Conservation (phyloP, 1,140 invertebrate species). For the Octopus bimaculoides region DNA sequence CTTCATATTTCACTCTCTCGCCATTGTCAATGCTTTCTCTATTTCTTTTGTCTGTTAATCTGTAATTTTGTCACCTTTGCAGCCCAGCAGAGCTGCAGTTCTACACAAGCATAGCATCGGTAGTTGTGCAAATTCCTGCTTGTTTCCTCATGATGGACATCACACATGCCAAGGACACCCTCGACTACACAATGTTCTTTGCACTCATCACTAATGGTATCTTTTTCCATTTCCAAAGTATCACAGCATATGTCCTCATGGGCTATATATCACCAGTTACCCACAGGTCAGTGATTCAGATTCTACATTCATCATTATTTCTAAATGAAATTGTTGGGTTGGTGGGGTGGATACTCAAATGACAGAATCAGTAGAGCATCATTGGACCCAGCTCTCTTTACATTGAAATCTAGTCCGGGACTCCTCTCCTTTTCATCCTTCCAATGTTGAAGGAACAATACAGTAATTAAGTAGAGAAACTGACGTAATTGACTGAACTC, state of each 20-base stretch:
- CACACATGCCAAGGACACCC: constrained; percentile 50
- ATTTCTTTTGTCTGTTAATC: constrained; percentile 8
- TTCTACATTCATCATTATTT: no score
- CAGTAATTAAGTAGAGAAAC: no score
- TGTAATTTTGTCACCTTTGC: constrained; percentile 25
- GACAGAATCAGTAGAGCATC: no score
- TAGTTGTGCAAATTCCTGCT: constrained; percentile 77
- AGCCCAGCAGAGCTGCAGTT: constrained; percentile 85
- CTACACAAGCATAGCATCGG: constrained; percentile 77
- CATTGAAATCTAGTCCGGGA: no score
- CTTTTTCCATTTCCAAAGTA: constrained; percentile 85
- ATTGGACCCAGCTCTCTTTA: no score
- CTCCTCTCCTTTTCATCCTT: no score
- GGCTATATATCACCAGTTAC: constrained; percentile 83
- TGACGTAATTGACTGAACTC: no score
- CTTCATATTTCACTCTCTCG: no score
- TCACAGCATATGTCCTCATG: constrained; percentile 82
- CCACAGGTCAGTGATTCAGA: constrained; percentile 67
- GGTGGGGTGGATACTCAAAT: no score
- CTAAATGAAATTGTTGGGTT: no score
- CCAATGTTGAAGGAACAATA: no score
- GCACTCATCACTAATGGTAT: constrained; percentile 74
- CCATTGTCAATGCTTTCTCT: no score
- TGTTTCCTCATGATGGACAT: constrained; percentile 71
- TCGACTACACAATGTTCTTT: constrained; percentile 63